These are phyloP conservation scores for Salvelinus alpinus DNA, from an alignment of 2,113 vertebrate genomes.

Conservation along the genomic window DNA sequence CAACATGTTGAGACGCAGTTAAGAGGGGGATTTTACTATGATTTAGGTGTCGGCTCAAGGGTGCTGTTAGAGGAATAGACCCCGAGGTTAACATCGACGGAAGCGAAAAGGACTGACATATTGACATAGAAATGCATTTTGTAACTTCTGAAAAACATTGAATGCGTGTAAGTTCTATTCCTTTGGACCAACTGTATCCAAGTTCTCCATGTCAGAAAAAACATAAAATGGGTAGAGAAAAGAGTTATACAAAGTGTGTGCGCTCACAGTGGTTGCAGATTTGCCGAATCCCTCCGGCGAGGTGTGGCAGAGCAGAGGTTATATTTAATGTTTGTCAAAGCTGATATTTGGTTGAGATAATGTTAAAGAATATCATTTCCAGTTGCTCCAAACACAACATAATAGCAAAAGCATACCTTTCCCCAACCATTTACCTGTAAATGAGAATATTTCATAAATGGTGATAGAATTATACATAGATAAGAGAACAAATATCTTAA, in stretches of 20 bases:
- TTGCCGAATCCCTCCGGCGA: not conserved
- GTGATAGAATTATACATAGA: not conserved
- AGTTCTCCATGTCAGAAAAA: not conserved
- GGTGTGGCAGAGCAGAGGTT: too few species aligned
- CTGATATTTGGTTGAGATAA: not conserved
- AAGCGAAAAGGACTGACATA: not conserved
- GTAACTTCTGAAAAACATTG: not conserved
- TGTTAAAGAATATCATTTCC: not conserved
- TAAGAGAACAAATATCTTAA: slow-evolving; percentile 18
- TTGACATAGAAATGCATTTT: not conserved
- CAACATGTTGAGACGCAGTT: not conserved
- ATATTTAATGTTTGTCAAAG: not conserved
- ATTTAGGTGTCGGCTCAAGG: not conserved
- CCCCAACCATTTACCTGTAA: slow-evolving; percentile 13
- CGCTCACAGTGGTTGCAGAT: not conserved
- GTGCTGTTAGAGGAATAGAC: not conserved
- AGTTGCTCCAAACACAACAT: not conserved
- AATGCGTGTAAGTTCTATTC: too few species aligned
- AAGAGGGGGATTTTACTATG: too few species aligned
- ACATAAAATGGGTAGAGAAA: not conserved
- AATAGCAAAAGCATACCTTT: not conserved
- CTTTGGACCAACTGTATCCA: not conserved
- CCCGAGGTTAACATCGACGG: too few species aligned
- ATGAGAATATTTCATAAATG: not conserved
- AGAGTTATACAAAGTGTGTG: not conserved